Conservation (phyloP, 2,797 vertebrate genomes). For the Amblyopsis hoosieri region DNA sequence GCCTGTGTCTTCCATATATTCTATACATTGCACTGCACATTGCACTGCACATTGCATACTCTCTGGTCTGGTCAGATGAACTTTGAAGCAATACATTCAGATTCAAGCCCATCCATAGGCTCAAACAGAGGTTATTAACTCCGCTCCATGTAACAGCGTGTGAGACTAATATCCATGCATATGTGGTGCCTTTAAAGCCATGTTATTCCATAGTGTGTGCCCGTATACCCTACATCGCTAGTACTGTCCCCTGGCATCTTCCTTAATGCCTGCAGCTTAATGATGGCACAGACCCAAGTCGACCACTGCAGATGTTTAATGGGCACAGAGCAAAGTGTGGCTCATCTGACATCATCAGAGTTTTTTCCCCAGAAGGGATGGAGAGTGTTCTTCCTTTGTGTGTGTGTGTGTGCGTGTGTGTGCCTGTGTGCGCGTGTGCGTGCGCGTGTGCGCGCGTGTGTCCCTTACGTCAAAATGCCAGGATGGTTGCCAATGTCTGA, state of each 20-base stretch:
- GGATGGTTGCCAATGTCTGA: slow-evolving; percentile 2
- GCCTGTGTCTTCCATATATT: background rate
- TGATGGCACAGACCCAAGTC: slow-evolving; percentile 43
- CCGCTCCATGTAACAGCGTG: slow-evolving; percentile 23
- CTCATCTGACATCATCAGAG: slow-evolving; percentile 54
- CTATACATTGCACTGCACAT: background rate
- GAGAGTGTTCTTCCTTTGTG: slow-evolving; percentile 40
- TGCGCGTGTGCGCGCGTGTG: slow-evolving; percentile 5
- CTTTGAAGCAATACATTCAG: slow-evolving; percentile 46
- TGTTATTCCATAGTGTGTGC: slow-evolving; percentile 38
- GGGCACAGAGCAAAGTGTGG: slow-evolving; percentile 49
- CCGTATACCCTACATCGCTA: slow-evolving; percentile 7
- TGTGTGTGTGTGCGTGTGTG: background rate
- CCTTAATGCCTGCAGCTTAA: slow-evolving; percentile 65
- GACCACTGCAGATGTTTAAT: slow-evolving; percentile 62
- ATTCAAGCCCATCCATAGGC: slow-evolving; percentile 54
- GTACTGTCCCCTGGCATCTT: slow-evolving; percentile 35
- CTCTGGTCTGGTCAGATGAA: slow-evolving; percentile 24
- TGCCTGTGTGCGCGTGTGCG: background rate
- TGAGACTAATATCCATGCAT: slow-evolving; percentile 21
- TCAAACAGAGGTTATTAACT: slow-evolving; percentile 46
- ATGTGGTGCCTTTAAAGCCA: slow-evolving; percentile 40
- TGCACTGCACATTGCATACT: background rate
- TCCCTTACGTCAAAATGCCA: slow-evolving; percentile 10
- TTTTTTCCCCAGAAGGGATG: slow-evolving; percentile 39